Evolutionary conservation across 1,140 invertebrate genomes (phyloP).

Genomic region (Bombus polaris): DNA sequence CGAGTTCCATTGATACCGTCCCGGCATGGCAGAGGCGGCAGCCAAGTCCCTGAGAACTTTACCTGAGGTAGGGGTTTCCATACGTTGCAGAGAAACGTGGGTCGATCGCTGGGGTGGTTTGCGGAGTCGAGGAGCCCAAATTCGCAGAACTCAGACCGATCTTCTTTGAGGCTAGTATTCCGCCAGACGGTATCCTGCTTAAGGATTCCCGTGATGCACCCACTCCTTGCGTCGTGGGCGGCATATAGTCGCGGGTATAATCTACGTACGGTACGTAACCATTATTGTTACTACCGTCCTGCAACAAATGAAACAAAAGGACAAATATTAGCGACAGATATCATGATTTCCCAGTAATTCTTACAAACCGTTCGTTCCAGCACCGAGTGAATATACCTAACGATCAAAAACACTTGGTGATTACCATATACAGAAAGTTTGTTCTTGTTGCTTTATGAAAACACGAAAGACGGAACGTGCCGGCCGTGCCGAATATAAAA

Average conservation of each 20-base stretch:
- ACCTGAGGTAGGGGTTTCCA: constrained; percentile 93
- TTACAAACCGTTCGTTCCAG: not conserved
- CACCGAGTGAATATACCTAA: no score
- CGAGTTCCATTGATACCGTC: not conserved
- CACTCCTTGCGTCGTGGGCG: constrained; percentile 85
- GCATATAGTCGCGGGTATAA: constrained; percentile 92
- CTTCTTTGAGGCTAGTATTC: constrained; percentile 84
- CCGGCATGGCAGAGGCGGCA: not conserved
- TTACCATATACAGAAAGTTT: no score
- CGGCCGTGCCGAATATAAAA: not conserved
- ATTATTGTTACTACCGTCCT: constrained; percentile 93
- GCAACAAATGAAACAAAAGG: constrained; percentile 43
- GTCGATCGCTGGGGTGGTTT: constrained; percentile 87
- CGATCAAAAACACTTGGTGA: no score
- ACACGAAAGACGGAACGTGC: not conserved
- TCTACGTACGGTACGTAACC: constrained; percentile 95
- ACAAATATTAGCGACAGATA: not conserved
- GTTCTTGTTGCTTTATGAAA: no score
- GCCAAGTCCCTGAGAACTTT: constrained; percentile 54
- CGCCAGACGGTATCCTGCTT: constrained; percentile 82
- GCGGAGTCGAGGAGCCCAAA: constrained; percentile 81
- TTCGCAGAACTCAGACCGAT: constrained; percentile 84
- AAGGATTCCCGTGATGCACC: constrained; percentile 83
- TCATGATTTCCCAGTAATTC: not conserved
- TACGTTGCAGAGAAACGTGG: constrained; percentile 94